phyloP scores from a whole-genome alignment of 2,888 invertebrate genomes.

The Stenchaetothrips biformis region DNA sequence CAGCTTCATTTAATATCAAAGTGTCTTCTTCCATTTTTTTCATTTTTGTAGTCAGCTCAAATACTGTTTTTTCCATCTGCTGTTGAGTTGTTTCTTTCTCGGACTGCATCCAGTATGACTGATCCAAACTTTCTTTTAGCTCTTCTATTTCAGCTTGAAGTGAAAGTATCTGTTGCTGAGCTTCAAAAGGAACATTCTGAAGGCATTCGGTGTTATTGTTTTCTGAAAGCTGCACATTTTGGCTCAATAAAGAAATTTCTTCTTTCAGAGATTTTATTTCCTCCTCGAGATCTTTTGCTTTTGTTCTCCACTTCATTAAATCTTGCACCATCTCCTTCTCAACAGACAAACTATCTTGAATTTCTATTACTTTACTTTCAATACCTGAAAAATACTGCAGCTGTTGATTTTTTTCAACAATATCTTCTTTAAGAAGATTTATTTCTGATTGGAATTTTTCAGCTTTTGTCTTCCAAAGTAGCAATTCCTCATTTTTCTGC shows the following conservation, averaged over 20 bases:
- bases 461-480: neutral
- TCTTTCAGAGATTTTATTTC: constrained; percentile 4
- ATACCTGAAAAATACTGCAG: neutral
- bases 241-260: neutral
- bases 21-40: constrained; percentile 66
- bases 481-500: neutral
- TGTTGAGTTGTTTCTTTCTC: constrained; percentile 53
- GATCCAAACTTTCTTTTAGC: neutral
- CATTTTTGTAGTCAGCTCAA: constrained; percentile 63
- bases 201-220: neutral
- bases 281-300: neutral
- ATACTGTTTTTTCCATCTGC: constrained; percentile 50
- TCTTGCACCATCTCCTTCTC: neutral
- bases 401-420: neutral
- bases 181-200: neutral
- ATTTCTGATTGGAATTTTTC: neutral
- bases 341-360: neutral
- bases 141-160: neutral
- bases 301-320: neutral
- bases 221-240: neutral
- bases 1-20: constrained; percentile 55
- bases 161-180: neutral
- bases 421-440: neutral
- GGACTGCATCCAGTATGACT: constrained; percentile 71
- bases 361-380: neutral